Percentiles rank a stretch among this genome's conserved stretches.
phyloP scores from a whole-genome alignment of 2,113 vertebrate genomes.

The Planiliza haematocheilus region DNA sequence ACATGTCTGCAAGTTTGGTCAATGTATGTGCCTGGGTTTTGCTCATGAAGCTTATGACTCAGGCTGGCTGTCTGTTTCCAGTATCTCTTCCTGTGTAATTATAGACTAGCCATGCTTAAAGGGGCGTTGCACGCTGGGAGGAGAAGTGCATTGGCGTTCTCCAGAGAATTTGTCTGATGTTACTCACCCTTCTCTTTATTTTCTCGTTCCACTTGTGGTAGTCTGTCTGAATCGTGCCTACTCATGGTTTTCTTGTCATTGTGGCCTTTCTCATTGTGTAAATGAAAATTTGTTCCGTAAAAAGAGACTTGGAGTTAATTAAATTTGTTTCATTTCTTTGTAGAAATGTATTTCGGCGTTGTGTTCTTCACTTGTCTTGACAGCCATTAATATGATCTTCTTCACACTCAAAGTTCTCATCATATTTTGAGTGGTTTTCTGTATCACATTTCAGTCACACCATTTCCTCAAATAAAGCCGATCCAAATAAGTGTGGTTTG shows the following conservation, averaged over 20 bases:
- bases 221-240: slow-evolving; percentile 38
- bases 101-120: slow-evolving; percentile 79
- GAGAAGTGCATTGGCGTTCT: slow-evolving; percentile 72
- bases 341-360: no score
- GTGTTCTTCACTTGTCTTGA: no score
- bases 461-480: no score
- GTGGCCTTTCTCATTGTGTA: background rate
- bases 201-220: slow-evolving; percentile 29
- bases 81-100: slow-evolving; percentile 83
- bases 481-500: no score
- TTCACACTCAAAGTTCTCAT: no score
- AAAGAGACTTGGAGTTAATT: background rate
- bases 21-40: slow-evolving; percentile 67
- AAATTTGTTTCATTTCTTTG: background rate
- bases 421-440: no score
- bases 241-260: slow-evolving; percentile 25
- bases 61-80: slow-evolving; percentile 79
- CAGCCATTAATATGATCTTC: no score
- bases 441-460: no score
- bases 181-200: slow-evolving; percentile 74
- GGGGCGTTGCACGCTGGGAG: slow-evolving; percentile 75
- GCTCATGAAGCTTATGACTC: slow-evolving; percentile 78
- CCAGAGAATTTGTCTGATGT: slow-evolving; percentile 75
- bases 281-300: background rate
- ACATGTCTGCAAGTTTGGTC: slow-evolving; percentile 70